phyloP scores from a whole-genome alignment of 2,888 invertebrate genomes.

The Drosophila multiciliata region DNA sequence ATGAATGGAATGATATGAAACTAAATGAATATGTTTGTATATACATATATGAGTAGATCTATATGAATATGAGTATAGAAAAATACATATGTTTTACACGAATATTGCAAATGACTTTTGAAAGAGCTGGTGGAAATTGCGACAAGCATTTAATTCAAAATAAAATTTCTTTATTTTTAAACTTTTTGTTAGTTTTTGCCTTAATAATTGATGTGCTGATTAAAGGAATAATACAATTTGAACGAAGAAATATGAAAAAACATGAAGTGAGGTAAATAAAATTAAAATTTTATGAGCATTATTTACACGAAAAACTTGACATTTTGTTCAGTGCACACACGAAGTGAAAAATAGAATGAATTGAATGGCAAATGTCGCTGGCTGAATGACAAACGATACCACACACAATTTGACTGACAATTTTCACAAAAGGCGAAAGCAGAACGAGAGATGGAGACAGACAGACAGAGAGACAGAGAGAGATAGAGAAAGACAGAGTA shows the following conservation, averaged over 20 bases:
- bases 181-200: no score
- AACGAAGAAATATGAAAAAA: not conserved
- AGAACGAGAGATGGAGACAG: no score
- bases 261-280: not conserved
- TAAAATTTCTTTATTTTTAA: not conserved
- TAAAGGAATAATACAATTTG: no score
- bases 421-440: conserved; percentile 26
- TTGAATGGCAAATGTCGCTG: conserved; percentile 41
- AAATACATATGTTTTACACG: not conserved
- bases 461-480: not conserved
- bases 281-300: not conserved
- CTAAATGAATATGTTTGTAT: not conserved
- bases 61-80: not conserved
- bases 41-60: not conserved
- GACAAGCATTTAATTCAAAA: no score
- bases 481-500: no score
- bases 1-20: not conserved
- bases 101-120: not conserved
- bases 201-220: rapidly evolving
- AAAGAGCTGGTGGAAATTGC: not conserved
- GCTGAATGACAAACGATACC: conserved; percentile 42
- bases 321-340: conserved; percentile 4
- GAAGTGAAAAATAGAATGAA: conserved; percentile 8
- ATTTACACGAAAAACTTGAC: not conserved
- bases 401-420: conserved; percentile 46